Percentiles rank a stretch among this genome's conserved stretches.
Conservation (phyloP, 2,113 vertebrate species). For the Microcebus lehilahytsara region DNA sequence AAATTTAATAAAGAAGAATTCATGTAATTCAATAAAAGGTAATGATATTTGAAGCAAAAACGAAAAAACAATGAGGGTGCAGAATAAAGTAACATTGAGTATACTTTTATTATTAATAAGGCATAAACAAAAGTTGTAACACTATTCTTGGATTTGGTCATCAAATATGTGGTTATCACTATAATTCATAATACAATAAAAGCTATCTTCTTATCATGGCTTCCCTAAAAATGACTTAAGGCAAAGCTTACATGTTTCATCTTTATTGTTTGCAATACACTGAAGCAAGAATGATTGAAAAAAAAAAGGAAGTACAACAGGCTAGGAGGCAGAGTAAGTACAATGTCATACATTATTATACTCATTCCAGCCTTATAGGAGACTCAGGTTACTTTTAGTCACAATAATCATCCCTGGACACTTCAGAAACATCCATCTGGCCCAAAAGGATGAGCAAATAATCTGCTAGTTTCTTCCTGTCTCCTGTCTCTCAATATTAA, state of each 20-base stretch:
- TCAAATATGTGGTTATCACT: neutral
- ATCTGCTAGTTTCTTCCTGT: neutral
- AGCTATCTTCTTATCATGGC: neutral
- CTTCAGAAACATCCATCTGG: neutral
- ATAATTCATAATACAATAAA: neutral
- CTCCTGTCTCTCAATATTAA: neutral
- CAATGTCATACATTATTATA: neutral
- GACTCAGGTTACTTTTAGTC: neutral
- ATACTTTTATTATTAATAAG: constrained; percentile 10
- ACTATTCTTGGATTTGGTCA: neutral
- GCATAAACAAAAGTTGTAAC: neutral
- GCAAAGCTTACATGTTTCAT: neutral
- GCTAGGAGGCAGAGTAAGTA: neutral
- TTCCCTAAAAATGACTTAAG: neutral
- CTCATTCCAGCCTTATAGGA: neutral
- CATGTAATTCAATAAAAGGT: neutral
- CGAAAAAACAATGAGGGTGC: neutral
- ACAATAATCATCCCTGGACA: neutral
- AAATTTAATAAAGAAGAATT: neutral
- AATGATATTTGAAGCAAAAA: neutral
- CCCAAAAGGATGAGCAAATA: neutral
- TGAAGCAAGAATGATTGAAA: neutral
- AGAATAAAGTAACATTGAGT: neutral
- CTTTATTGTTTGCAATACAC: neutral
- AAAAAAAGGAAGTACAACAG: neutral